Conservation (phyloP, 2,113 vertebrate genomes). For the Macquaria australasica region DNA sequence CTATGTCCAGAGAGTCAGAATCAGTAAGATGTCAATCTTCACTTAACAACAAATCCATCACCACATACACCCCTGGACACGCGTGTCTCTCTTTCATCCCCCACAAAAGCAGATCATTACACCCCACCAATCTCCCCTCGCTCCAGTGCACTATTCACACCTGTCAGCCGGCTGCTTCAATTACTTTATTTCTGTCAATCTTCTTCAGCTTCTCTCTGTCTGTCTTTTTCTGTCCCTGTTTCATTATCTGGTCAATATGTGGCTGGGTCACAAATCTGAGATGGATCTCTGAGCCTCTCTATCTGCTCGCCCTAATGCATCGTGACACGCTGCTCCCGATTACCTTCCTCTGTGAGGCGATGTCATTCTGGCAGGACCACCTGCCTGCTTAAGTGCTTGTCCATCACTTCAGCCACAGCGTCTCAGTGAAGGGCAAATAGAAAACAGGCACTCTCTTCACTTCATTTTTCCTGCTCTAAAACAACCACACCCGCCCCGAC, state of each 20-base stretch:
- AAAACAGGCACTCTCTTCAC: background rate
- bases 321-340: constrained; percentile 37
- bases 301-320: constrained; percentile 39
- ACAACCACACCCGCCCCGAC: constrained; percentile 1
- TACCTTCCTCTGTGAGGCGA: constrained; percentile 27
- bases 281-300: constrained; percentile 19
- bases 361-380: constrained; percentile 42
- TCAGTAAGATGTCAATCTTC: constrained; percentile 60
- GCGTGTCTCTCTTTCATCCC: background rate
- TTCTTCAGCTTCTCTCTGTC: background rate
- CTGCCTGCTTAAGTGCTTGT: constrained; percentile 47
- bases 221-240: constrained; percentile 28
- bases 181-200: constrained; percentile 50
- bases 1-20: constrained; percentile 8
- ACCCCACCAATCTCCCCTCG: background rate
- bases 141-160: constrained; percentile 28
- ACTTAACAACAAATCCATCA: constrained; percentile 56
- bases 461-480: constrained; percentile 26
- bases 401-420: constrained; percentile 48
- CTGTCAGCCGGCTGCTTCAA: constrained; percentile 52
- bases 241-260: constrained; percentile 42
- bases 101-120: constrained; percentile 33
- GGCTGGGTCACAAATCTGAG: constrained; percentile 25
- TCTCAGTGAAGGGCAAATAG: constrained; percentile 23
- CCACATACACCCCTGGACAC: background rate